Evolutionary conservation across 2,888 invertebrate species (phyloP), one percentile per base, ranked within the genome.

Genomic region (Tenthredo mesomela): DNA sequence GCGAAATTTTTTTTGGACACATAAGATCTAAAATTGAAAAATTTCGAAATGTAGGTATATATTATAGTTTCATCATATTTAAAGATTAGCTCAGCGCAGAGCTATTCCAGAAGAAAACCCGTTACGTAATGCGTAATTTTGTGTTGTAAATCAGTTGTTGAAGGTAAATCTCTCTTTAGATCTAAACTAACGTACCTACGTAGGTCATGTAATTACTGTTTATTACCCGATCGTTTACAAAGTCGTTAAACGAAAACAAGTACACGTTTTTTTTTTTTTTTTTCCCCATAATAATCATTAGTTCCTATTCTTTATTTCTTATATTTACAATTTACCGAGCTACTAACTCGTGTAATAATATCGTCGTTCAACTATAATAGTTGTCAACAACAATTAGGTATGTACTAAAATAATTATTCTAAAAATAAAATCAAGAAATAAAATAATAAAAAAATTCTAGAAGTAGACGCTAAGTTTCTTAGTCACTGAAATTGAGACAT

Each of bases 141-240:
- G 33, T 61, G 21, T 58, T 40, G 40, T 80, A 80, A 80, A 61
- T 80, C 80, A 61, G 37, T 80, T 40, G 61, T 40, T 61, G 40
- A 80, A 18, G 37, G n/a, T 25, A 80, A 80, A 80, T 80, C 29
- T 77, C 77, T 54, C 50, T 29, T 25, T 18, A 33, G 40, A 73
- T 43, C 33, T 43, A 40, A 40, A n/a, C 70, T 12, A 37, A n/a
- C n/a, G n/a, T 29, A 29, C n/a, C n/a, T n/a, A 15, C n/a, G 33
- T 25, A 40, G 54, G 77, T 29, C 54, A 77, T 37, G 40, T 40
- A 61, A 80, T 80, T 40, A 61, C 21, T 12, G 61, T 58, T 80
- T 61, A 80, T 61, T 80, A 61, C 80, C 80, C 61, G n/a, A 80
- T 80, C 80, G 37, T 40, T 40, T 61, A 80, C 61, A 40, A 58